These are phyloP conservation scores for Pangasius macronema DNA, from an alignment of 2,797 vertebrate species.

Conservation along the genomic window DNA sequence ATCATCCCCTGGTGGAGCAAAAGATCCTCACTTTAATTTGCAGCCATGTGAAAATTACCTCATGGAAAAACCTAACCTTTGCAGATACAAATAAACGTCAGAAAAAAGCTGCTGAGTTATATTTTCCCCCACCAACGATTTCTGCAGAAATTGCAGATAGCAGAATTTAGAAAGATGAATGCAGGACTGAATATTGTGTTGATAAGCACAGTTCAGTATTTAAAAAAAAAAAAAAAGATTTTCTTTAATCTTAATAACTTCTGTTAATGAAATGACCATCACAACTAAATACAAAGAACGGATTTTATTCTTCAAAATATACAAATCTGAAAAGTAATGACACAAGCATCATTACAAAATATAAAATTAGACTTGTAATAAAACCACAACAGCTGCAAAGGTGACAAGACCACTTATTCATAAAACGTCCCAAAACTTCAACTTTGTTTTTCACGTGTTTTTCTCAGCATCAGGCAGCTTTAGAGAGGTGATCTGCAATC, in stretches of 20 bases:
- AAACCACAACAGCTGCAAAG: conserved; percentile 15
- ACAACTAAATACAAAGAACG: neutral
- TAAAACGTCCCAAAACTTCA: neutral
- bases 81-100: conserved; percentile 16
- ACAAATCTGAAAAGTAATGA: neutral
- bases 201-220: neutral
- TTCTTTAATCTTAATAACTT: neutral
- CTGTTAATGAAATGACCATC: neutral
- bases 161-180: neutral
- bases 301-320: conserved; percentile 42
- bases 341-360: conserved; percentile 30
- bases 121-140: conserved; percentile 49
- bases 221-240: neutral
- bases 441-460: neutral
- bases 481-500: neutral
- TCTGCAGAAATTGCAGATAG: conserved; percentile 10
- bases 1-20: conserved; percentile 30
- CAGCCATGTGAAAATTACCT: conserved; percentile 36
- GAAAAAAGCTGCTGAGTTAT: conserved; percentile 47
- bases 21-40: neutral
- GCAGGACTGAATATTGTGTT: neutral
- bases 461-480: neutral
- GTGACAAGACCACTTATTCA: neutral
- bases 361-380: conserved; percentile 16
- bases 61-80: conserved; percentile 56